Base-by-base conservation (phyloP, 2,797 vertebrate species). In the Diplodus sargus region DNA sequence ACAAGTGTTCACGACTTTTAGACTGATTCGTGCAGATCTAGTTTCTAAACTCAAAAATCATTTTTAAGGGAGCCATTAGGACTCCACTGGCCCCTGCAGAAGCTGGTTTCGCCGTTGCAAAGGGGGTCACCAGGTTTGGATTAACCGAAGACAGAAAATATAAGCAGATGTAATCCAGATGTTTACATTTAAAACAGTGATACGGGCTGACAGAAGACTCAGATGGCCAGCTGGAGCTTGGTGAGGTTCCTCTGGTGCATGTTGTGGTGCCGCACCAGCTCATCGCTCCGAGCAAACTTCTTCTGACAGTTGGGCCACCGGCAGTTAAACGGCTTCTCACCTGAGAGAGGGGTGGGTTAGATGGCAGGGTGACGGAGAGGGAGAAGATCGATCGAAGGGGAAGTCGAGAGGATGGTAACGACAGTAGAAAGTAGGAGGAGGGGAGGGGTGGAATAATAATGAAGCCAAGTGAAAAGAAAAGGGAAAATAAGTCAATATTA, bases 181-280 rank as follows among this genome's bases (percentile, higher is more conserved):
- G 59, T 78, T 75, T 60, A 73, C 51, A 47, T 63, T 79, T 74
- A 22, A 70, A 74, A 54, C 22, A 28, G 22, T n/a, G 47, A 62
- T 2, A 28, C 1, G 52, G 73, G 69, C 81, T 16, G 22, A 71
- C 10, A 4, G 63, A 59, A 4, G 71, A 16, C 42, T 96, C 96
- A 99, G 89, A 99, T 96, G 66, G 98, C 94, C 94, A 99, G 89
- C 93, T 99, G 98, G 18, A 99, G 97, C 78, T 99, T 99, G 92
- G 95, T 97, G 96, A 99, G 97, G 94, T 99, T 99, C 93, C 98
- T 97, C 96, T 99, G 98, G 92, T 99, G 98, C 98, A 99, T 99
- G 95, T 98, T 99, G 95, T 99, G 98, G 84, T 99, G 98, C 77
- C 97, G 96, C 85, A 99, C 98, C 91, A 99, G 89, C 92, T 99